These are phyloP conservation scores for Amblyraja radiata DNA, from an alignment of 2,797 vertebrate species.

Conservation along the genomic window DNA sequence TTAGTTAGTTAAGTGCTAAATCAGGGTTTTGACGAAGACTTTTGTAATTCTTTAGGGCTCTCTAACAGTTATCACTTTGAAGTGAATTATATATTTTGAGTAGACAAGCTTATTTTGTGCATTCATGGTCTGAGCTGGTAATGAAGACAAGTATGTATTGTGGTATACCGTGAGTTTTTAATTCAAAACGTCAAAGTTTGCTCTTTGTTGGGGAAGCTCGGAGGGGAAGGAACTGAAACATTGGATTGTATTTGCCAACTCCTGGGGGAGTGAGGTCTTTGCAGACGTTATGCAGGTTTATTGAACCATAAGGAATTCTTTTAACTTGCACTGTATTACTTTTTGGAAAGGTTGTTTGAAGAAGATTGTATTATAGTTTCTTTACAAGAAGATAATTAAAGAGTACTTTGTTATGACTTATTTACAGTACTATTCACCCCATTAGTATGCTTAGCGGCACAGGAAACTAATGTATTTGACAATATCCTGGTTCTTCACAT, in stretches of 20 bases:
- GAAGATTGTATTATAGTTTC: slow-evolving; percentile 49
- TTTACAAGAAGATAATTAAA: slow-evolving; percentile 63
- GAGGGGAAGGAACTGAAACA: slow-evolving; percentile 41
- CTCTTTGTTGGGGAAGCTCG: background rate
- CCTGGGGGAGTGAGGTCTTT: slow-evolving; percentile 41
- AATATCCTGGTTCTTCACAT: too few relatives aligned
- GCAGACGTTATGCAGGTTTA: background rate
- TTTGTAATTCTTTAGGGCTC: background rate
- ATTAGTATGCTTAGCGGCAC: slow-evolving; percentile 54
- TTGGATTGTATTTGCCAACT: slow-evolving; percentile 41
- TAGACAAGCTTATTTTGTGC: background rate
- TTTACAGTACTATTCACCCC: slow-evolving; percentile 54
- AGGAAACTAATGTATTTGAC: slow-evolving; percentile 53
- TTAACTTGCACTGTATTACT: background rate
- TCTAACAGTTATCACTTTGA: background rate
- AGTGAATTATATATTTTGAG: background rate
- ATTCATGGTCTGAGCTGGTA: background rate
- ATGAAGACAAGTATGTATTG: background rate
- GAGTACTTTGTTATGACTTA: slow-evolving; percentile 58
- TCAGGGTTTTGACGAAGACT: background rate
- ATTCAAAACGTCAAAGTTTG: slow-evolving; percentile 3
- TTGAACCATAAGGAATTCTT: background rate
- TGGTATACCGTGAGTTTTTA: background rate
- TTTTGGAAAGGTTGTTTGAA: background rate
- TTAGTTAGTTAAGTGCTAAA: slow-evolving; percentile 12